Conservation (phyloP, 1,140 invertebrate species). For the Oncopeltus fasciatus region DNA sequence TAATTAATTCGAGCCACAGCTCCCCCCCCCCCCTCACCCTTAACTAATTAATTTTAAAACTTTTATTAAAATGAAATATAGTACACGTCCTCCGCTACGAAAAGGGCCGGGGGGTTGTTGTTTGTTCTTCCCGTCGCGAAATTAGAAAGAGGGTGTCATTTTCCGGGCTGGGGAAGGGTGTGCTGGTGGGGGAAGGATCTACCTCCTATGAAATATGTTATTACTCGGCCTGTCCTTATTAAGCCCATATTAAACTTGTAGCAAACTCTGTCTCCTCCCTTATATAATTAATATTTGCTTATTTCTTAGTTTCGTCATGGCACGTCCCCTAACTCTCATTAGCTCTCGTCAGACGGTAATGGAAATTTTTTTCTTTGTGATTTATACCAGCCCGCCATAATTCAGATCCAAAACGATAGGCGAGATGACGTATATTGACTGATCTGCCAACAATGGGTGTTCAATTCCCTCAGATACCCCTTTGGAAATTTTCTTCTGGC, state of each 20-base stretch:
- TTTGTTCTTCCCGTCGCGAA: slow-evolving; percentile 16
- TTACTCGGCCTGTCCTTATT: slow-evolving; percentile 21
- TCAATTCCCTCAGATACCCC: too few species aligned
- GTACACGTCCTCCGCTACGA: neutral
- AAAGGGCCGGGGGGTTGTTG: slow-evolving; percentile 11
- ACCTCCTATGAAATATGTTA: slow-evolving; percentile 20
- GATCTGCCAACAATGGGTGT: too few species aligned
- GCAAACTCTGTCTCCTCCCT: slow-evolving; percentile 8
- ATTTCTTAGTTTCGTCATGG: too few species aligned
- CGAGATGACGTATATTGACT: too few species aligned
- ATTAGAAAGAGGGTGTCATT: slow-evolving; percentile 22
- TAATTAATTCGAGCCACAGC: slow-evolving; percentile 20
- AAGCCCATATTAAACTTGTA: slow-evolving; percentile 22
- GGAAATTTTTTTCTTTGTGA: too few species aligned
- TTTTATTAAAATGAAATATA: slow-evolving; percentile 24
- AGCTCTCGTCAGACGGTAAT: too few species aligned
- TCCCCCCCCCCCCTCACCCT: neutral
- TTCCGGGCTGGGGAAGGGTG: too few species aligned
- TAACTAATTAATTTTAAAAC: slow-evolving; percentile 23
- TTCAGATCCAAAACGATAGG: too few species aligned
- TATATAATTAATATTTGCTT: slow-evolving; percentile 19
- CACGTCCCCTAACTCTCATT: too few species aligned
- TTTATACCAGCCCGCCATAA: too few species aligned
- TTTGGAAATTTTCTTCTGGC: too few species aligned
- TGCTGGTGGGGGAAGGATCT: slow-evolving; percentile 10